A percentile compares a stretch with the other conserved stretches of the same genome.
Evolutionary conservation across 2,797 vertebrate species (phyloP).

Genomic region (Uromys caudimaculatus): DNA sequence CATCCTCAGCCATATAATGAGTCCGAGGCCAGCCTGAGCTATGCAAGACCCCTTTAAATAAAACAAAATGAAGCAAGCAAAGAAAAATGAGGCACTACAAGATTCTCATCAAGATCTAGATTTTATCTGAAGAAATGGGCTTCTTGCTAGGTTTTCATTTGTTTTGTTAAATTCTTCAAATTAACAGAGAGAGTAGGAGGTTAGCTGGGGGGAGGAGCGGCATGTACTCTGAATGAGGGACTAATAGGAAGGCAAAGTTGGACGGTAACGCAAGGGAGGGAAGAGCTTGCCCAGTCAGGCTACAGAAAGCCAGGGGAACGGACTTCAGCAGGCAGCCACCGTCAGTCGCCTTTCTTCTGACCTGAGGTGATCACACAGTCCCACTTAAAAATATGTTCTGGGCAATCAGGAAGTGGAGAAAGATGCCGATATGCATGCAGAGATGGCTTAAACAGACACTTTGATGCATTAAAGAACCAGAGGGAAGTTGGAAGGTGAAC

Average conservation of each 20-base stretch:
- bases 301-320: not conserved
- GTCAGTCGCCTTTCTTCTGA: not conserved
- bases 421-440: not conserved
- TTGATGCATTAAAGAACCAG: not conserved
- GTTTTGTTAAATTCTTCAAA: not conserved
- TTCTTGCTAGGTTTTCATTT: not conserved
- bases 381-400: not conserved
- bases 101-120: not conserved
- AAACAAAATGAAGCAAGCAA: not conserved
- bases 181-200: not conserved
- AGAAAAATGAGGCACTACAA: not conserved
- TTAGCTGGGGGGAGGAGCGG: not conserved
- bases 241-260: not conserved
- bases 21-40: not conserved
- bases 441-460: not conserved
- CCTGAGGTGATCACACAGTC: not conserved
- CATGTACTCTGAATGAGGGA: not conserved
- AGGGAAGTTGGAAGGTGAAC: not conserved
- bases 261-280: not conserved
- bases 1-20: not conserved
- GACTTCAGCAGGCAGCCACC: not conserved
- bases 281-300: not conserved
- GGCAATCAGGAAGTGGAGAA: not conserved
- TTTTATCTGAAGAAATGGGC: not conserved
- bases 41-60: not conserved